Evolutionary conservation across 1,140 invertebrate genomes (phyloP).

Genomic region (Zaprionus nigranus): DNA sequence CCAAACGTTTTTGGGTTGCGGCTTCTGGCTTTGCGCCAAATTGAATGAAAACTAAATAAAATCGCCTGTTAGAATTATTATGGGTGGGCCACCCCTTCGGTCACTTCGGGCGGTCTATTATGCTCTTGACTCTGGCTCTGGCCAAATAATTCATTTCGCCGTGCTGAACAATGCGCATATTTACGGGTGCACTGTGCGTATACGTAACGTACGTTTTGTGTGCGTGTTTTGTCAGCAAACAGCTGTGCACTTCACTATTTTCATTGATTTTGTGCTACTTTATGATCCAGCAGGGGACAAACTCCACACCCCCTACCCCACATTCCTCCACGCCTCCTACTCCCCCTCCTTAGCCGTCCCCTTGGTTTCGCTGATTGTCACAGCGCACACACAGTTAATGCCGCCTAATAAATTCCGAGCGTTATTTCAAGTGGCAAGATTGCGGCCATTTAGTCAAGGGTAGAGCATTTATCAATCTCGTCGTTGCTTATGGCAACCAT

Average conservation of each 20-base stretch:
- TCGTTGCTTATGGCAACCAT: slow-evolving; percentile 32
- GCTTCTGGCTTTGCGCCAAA: slow-evolving; percentile 29
- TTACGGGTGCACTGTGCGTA: slow-evolving; percentile 54
- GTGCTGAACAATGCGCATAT: slow-evolving; percentile 66
- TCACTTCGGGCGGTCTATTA: slow-evolving; percentile 6
- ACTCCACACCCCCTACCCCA: neutral
- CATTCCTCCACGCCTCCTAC: no score
- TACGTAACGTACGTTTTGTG: slow-evolving; percentile 47
- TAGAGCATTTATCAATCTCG: slow-evolving; percentile 61
- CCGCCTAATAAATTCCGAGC: slow-evolving; percentile 68
- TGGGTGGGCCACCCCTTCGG: slow-evolving; percentile 7
- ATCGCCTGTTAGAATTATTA: slow-evolving; percentile 22
- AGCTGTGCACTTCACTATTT: slow-evolving; percentile 28
- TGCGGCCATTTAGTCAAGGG: slow-evolving; percentile 57
- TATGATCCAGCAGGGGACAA: slow-evolving; percentile 12
- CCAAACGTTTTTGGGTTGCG: neutral
- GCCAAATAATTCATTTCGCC: slow-evolving; percentile 26
- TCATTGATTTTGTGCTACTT: slow-evolving; percentile 37
- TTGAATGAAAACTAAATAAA: slow-evolving; percentile 27
- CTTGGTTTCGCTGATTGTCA: slow-evolving; percentile 25
- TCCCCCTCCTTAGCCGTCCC: neutral
- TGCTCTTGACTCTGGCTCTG: slow-evolving; percentile 11
- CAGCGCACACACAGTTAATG: slow-evolving; percentile 45
- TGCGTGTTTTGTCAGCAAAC: neutral
- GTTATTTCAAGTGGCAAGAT: slow-evolving; percentile 70